phyloP scores from a whole-genome alignment of 1,140 invertebrate genomes.

The Drosophila aff. region DNA sequence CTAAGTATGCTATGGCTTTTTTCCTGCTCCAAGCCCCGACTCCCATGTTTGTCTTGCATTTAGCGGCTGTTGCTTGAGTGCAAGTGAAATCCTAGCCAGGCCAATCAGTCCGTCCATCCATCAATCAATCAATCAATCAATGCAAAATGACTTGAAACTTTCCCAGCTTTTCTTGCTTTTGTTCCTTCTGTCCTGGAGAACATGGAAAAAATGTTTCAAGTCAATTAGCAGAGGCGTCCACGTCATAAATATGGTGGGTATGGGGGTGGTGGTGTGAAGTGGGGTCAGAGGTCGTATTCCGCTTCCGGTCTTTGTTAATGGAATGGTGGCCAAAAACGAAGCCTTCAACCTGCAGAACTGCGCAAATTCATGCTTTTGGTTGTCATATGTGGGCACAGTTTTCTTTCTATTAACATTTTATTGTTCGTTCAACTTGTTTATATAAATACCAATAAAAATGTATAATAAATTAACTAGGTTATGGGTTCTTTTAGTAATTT shows the following conservation, averaged over 20 bases:
- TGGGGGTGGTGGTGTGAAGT: neutral
- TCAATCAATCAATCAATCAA: slow-evolving; percentile 36
- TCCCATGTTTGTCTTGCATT: slow-evolving; percentile 21
- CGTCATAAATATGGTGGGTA: slow-evolving; percentile 25
- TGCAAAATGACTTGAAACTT: slow-evolving; percentile 54
- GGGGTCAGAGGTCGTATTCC: slow-evolving; percentile 30
- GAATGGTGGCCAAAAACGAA: slow-evolving; percentile 32
- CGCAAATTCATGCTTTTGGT: neutral
- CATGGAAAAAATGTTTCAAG: slow-evolving; percentile 41
- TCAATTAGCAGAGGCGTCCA: slow-evolving; percentile 36
- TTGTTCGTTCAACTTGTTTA: neutral
- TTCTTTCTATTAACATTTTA: neutral
- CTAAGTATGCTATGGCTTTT: slow-evolving; percentile 62
- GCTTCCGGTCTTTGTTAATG: slow-evolving; percentile 40
- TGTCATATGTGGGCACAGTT: neutral
- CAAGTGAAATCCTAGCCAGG: slow-evolving; percentile 40
- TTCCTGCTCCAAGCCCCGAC: neutral
- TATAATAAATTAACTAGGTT: neutral
- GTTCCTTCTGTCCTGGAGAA: slow-evolving; percentile 6
- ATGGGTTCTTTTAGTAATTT: too few species aligned
- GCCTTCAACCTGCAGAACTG: slow-evolving; percentile 7
- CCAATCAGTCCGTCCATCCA: slow-evolving; percentile 36
- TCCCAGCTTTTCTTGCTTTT: slow-evolving; percentile 3
- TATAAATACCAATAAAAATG: neutral
- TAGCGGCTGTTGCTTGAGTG: slow-evolving; percentile 36